Evolutionary conservation across 2,113 vertebrate genomes (phyloP), one percentile per base, ranked within the genome.

Genomic region (Malurus elegans): DNA sequence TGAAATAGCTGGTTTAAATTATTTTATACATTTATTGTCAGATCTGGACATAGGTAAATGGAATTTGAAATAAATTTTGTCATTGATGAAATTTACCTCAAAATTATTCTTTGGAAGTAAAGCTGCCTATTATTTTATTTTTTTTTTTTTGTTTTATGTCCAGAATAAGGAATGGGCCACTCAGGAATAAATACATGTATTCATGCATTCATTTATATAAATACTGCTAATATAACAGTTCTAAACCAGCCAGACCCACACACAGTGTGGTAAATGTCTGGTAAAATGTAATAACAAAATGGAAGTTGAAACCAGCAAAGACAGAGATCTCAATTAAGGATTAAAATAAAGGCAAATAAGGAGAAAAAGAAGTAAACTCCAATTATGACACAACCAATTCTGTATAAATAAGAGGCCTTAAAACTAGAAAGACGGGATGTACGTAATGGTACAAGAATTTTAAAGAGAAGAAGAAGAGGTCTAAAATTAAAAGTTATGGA

Each of bases 41-140:
- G 7, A 58, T 60, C 3, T 48, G 4, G 19, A 42, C 2, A 8
- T 36, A 12, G 4, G 2, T 18, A 38, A 29, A 71, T 24, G 1
- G 47, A 44, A 58, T 67, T 53, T 44, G 38, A 38, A 38, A 38
- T 38, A 38, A 38, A 58, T 71, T 60, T 54, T 3, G 15, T 29
- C 4, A 24, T 19, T 51, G 36, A 78, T 31, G 1, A 48, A 40
- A 60, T 65, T 50, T 50, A 44, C 32, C 31, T 69, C 14, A 15
- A 40, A 74, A n/a, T 31, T 42, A 24, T 51, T 29, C 9, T 48
- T 85, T 44, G 8, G 14, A 53, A 86, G 4, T 69, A 66, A 65
- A 70, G 1, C 1, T 44, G 1, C 23, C 3, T 23, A 15, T 21
- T 56, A 31, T 10, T 11, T 38, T 38, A 11, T 38, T 38, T 38